Conservation (phyloP, 1,140 invertebrate species). For the Drosophila nebulosa region DNA sequence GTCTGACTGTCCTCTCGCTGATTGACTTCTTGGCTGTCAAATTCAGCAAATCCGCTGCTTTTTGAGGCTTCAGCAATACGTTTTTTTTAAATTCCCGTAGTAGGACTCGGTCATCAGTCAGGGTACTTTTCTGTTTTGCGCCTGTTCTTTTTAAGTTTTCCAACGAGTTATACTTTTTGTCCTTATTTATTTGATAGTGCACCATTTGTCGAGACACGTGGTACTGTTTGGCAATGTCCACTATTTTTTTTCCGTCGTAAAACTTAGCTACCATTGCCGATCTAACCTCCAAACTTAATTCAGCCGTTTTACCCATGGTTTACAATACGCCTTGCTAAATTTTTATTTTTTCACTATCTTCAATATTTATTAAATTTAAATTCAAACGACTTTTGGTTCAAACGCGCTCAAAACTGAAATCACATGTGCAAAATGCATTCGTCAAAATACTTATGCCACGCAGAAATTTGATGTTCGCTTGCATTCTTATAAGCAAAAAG, state of each 20-base stretch:
- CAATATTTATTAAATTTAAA: neutral
- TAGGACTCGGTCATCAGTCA: too few species aligned
- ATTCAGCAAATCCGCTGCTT: too few species aligned
- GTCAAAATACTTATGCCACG: neutral
- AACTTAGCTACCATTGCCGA: conserved; percentile 3
- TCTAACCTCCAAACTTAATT: neutral
- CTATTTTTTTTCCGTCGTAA: neutral
- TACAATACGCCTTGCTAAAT: too few species aligned
- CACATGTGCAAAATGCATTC: too few species aligned
- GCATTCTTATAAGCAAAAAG: neutral
- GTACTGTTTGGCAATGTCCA: neutral
- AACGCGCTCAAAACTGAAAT: neutral
- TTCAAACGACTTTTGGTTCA: neutral
- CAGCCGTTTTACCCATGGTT: too few species aligned
- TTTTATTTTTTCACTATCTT: neutral
- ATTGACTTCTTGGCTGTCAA: neutral
- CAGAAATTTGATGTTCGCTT: neutral
- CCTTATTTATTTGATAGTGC: neutral
- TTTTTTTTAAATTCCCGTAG: neutral
- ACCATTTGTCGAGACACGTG: too few species aligned
- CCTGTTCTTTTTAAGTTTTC: too few species aligned
- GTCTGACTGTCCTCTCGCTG: too few species aligned
- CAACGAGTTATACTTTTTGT: too few species aligned
- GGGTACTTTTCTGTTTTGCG: too few species aligned
- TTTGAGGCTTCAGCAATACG: too few species aligned